Evolutionary conservation across 2,797 vertebrate species (phyloP).

Genomic region (Geotrypetes seraphini): DNA sequence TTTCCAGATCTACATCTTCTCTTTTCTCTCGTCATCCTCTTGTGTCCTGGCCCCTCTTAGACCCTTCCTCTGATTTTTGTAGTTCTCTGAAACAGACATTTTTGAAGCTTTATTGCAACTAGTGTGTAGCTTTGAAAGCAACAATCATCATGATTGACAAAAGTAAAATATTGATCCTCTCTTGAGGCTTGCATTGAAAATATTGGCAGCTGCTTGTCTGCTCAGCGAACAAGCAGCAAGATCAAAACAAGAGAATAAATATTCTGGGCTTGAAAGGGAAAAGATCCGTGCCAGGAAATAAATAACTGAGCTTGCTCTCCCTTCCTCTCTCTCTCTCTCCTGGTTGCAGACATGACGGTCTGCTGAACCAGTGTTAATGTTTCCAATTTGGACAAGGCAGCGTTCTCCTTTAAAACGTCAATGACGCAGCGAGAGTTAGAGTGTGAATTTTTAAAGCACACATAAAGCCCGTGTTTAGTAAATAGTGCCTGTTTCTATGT

Average conservation of each 20-base stretch:
- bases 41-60: background rate
- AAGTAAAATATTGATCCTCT: conserved; percentile 23
- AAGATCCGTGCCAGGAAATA: conserved; percentile 10
- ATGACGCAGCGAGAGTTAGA: conserved; percentile 7
- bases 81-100: background rate
- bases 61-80: conserved; percentile 5
- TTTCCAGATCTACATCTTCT: conserved; percentile 10
- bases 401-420: conserved; percentile 21
- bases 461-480: too few species aligned
- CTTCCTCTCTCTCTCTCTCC: conserved; percentile 18
- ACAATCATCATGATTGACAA: conserved; percentile 31
- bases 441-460: too few species aligned
- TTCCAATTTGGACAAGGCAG: conserved; percentile 16
- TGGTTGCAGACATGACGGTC: conserved; percentile 19
- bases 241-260: conserved; percentile 34
- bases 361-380: conserved; percentile 22
- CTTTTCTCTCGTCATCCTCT: conserved; percentile 1
- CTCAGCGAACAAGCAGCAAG: conserved; percentile 11
- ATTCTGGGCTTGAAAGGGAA: conserved; percentile 16
- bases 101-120: conserved; percentile 31
- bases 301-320: conserved; percentile 1
- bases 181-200: conserved; percentile 15
- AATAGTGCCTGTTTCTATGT: too few species aligned
- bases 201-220: conserved; percentile 35
- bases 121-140: conserved; percentile 27